A percentile compares a stretch with the other conserved stretches of the same genome.
Conservation (phyloP, 2,888 invertebrate species). For the Cosmorhoe ocellata region DNA sequence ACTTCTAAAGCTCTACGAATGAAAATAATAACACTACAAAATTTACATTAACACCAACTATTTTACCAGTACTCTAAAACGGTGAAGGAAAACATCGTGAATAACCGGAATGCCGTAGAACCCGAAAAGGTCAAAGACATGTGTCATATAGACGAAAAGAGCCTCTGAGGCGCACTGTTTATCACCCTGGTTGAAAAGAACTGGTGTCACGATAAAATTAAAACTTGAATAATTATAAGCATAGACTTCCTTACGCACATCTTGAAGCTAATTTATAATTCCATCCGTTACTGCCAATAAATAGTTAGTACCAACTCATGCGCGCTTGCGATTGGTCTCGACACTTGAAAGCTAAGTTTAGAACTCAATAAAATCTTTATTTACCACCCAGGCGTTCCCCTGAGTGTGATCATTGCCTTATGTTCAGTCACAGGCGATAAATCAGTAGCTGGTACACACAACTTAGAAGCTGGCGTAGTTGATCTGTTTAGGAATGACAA, state of each 20-base stretch:
- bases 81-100: no score
- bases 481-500: no score
- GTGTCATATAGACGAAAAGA: no score
- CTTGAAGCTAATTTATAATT: conserved; percentile 1
- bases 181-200: no score
- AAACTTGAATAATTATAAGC: neutral
- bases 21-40: no score
- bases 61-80: no score
- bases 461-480: neutral
- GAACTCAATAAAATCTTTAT: conserved; percentile 32
- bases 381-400: conserved; percentile 35
- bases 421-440: conserved; percentile 15
- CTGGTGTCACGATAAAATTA: no score
- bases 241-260: neutral
- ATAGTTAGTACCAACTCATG: conserved; percentile 9
- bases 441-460: neutral
- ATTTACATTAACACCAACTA: no score
- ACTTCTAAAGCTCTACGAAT: no score
- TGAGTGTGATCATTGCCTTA: conserved; percentile 39
- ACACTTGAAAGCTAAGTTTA: conserved; percentile 33
- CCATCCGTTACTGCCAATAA: conserved; percentile 6
- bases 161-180: no score
- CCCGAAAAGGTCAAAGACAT: no score
- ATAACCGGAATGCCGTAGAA: no score
- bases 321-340: conserved; percentile 12